A percentile compares a stretch with the other conserved stretches of the same genome.
Conservation (phyloP, 2,113 vertebrate species). For the Lonchura striata region DNA sequence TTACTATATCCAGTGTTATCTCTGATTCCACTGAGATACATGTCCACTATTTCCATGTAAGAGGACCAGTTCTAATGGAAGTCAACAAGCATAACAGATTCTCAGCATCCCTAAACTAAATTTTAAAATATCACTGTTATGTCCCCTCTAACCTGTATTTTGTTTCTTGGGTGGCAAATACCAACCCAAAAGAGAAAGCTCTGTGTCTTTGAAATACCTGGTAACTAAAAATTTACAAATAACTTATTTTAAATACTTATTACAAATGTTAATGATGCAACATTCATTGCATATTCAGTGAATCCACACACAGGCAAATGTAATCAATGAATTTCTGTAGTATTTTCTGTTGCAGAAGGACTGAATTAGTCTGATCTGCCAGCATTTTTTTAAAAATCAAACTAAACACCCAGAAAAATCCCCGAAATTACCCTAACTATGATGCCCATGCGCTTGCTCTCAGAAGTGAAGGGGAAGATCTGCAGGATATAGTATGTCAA, state of each 20-base stretch:
- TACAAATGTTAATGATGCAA: neutral
- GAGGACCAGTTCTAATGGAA: neutral
- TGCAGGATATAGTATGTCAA: slow-evolving; percentile 90
- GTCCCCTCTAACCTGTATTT: neutral
- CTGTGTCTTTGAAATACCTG: neutral
- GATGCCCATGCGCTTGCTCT: slow-evolving; percentile 98
- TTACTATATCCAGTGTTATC: neutral
- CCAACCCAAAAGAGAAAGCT: neutral
- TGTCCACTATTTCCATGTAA: neutral
- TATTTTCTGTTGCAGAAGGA: neutral
- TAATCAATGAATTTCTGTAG: neutral
- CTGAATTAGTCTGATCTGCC: neutral
- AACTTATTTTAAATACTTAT: neutral
- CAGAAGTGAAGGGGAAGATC: slow-evolving; percentile 85
- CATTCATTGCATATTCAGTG: neutral
- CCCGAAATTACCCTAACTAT: slow-evolving; percentile 78
- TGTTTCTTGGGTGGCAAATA: neutral
- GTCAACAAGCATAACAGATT: neutral
- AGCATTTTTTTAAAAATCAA: neutral
- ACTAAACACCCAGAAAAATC: neutral
- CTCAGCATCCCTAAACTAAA: neutral
- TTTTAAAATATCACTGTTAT: neutral
- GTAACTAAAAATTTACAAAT: neutral
- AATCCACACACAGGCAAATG: neutral
- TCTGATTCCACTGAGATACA: neutral